Evolutionary conservation across 2,113 vertebrate genomes (phyloP), one percentile per base, ranked within the genome.

Genomic region (Piaya cayana): DNA sequence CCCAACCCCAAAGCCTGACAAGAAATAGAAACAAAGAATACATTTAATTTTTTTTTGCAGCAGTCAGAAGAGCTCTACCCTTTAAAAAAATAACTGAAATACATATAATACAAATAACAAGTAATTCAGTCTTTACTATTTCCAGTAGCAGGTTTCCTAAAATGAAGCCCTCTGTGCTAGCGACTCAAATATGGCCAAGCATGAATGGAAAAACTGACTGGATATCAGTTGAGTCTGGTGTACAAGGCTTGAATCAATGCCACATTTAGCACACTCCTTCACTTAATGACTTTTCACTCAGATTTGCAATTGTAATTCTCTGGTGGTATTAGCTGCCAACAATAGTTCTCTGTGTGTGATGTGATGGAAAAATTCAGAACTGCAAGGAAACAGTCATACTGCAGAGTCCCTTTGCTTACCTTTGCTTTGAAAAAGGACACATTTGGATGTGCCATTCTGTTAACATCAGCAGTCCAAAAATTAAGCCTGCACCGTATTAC

Each of bases 231-330:
- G 53, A 87, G 87, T 82, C 84, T 91, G 74, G 32, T 30, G 18
- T 21, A 15, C 2, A 37, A 91, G 87, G 85, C 81, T 89, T 3
- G 1, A 76, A 90, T 68, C 70, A 78, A 68, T 53, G 59, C 75
- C 67, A 72, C 67, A 72, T 58, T 96, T 60, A 94, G 70, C 63
- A 85, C 53, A 68, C 77, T 91, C 52, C 37, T 93, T 88, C 93
- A 84, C 70, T 89, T 79, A 94, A 82, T 85, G 93, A 93, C 74
- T 85, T 85, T 39, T 85, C 82, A 60, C 26, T 90, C 34, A 42
- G 65, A 90, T 94, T 90, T 91, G 65, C 82, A 85, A 94, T 90
- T 90, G 8, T 39, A 90, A 94, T 91, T 76, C 85, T 76, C 81
- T 80, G 58, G 62, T 72, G 84, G 20, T 64, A 96, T 6, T 74